Conservation (phyloP, 2,797 vertebrate genomes). For the Rhinophrynus dorsalis region DNA sequence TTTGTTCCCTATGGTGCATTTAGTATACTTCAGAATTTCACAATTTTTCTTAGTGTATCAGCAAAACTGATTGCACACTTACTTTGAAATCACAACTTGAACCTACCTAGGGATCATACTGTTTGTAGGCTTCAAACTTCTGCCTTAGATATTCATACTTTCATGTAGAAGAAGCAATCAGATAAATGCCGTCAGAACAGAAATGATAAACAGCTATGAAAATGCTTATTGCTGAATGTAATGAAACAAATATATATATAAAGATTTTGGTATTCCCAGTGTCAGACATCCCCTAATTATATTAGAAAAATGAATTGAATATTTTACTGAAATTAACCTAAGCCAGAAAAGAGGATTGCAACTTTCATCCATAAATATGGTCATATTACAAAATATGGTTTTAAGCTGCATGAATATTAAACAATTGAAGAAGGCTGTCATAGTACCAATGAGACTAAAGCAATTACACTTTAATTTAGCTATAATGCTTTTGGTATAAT, state of each 20-base stretch:
- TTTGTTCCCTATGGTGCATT: no score
- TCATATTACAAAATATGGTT: conserved; percentile 72
- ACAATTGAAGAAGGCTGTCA: conserved; percentile 65
- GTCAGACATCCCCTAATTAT: conserved; percentile 77
- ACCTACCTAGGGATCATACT: conserved; percentile 72
- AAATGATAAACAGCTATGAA: conserved; percentile 77
- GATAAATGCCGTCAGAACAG: conserved; percentile 79
- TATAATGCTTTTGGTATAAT: conserved; percentile 66
- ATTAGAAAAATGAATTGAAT: conserved; percentile 85
- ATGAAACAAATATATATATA: conserved; percentile 77
- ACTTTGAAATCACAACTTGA: conserved; percentile 76
- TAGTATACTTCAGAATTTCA: no score
- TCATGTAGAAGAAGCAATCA: conserved; percentile 73
- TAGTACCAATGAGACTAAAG: conserved; percentile 64
- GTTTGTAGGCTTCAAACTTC: conserved; percentile 64
- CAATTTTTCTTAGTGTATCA: no score
- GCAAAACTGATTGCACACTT: conserved; percentile 73
- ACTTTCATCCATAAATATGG: conserved; percentile 76
- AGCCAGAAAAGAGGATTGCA: conserved; percentile 80
- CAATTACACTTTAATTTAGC: conserved; percentile 72
- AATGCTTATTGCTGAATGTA: conserved; percentile 71
- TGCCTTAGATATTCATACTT: conserved; percentile 76
- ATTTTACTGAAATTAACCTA: conserved; percentile 84
- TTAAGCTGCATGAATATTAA: conserved; percentile 78
- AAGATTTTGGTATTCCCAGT: conserved; percentile 76